phyloP scores from a whole-genome alignment of 92 coral and sea anemone species.

The Porites rus region DNA sequence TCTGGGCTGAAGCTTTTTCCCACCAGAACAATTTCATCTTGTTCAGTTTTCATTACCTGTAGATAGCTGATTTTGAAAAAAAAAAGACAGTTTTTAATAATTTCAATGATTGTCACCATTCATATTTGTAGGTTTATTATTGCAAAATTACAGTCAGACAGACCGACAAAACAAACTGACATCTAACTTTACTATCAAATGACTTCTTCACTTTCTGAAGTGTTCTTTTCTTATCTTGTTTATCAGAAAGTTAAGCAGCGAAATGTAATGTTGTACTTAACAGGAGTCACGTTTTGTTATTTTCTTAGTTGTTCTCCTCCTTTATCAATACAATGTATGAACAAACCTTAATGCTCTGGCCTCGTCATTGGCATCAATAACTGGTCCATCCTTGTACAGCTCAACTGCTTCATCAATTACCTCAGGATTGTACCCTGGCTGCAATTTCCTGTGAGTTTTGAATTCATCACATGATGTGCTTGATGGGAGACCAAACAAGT shows the following conservation, averaged over 20 bases:
- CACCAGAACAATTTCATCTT: not conserved
- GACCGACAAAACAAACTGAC: no score
- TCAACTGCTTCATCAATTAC: slow-evolving; percentile 13
- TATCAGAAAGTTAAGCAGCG: no score
- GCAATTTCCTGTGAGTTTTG: not conserved
- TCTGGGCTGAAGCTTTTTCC: slow-evolving; percentile 9
- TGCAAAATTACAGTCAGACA: no score
- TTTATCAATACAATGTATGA: not conserved
- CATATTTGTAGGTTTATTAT: no score
- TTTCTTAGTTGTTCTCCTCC: no score
- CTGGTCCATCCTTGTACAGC: slow-evolving; percentile 23
- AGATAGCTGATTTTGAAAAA: not conserved
- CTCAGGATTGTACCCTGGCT: slow-evolving; percentile 19
- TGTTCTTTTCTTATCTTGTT: no score
- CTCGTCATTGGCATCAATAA: slow-evolving; percentile 44
- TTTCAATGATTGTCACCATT: no score
- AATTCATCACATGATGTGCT: slow-evolving; percentile 32
- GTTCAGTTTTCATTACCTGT: not conserved
- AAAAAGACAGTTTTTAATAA: not conserved
- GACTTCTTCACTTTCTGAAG: no score
- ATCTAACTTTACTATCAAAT: no score
- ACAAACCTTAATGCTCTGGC: slow-evolving; percentile 37
- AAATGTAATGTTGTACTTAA: no score
- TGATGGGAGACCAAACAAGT: slow-evolving; percentile 9
- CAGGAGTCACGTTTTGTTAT: no score